phyloP scores from a whole-genome alignment of 2,113 vertebrate species.

The Ptyas mucosa region DNA sequence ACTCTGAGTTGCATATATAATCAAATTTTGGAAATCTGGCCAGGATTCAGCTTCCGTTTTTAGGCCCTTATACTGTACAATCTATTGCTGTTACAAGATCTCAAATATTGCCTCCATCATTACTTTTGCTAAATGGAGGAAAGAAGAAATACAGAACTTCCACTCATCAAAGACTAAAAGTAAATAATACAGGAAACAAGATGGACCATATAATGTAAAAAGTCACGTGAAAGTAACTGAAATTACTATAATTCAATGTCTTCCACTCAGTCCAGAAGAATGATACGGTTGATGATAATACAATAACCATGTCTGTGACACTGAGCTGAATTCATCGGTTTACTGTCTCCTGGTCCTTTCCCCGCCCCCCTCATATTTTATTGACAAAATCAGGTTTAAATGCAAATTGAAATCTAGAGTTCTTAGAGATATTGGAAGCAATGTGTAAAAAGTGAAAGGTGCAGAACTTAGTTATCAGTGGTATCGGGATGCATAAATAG shows the following conservation, averaged over 20 bases:
- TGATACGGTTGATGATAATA: background rate
- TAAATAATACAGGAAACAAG: background rate
- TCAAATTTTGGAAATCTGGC: background rate
- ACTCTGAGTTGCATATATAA: background rate
- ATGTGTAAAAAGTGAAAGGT: background rate
- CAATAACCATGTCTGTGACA: background rate
- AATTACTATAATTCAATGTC: background rate
- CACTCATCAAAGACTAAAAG: background rate
- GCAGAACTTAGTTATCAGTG: background rate
- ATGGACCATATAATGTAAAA: background rate
- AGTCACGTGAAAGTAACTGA: background rate
- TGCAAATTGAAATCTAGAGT: background rate
- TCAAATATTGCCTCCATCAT: background rate
- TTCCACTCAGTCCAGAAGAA: background rate
- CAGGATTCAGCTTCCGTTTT: background rate
- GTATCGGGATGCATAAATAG: background rate
- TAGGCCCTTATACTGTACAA: background rate
- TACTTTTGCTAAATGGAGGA: background rate
- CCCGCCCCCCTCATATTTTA: background rate
- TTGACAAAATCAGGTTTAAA: background rate
- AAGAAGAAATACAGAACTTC: background rate
- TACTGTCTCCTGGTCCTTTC: background rate
- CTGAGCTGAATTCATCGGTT: background rate
- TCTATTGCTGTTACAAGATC: background rate
- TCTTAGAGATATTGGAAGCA: slow-evolving; percentile 19